Evolutionary conservation across 2,888 invertebrate genomes (phyloP).

Genomic region (Amiota mariae): DNA sequence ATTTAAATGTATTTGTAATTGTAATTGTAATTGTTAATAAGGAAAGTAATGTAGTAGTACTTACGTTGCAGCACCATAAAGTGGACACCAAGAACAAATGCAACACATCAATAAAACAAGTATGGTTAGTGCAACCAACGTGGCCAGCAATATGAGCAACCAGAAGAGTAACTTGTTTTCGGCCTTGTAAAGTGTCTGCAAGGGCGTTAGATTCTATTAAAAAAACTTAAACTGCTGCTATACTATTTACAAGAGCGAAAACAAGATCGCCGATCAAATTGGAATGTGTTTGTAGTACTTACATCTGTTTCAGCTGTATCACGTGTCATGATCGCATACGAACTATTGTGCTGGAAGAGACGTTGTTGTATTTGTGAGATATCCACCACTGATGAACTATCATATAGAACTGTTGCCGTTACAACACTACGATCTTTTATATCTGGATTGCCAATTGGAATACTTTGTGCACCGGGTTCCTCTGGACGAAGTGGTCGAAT

Average conservation of each 20-base stretch:
- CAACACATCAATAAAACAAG: slow-evolving; percentile 85
- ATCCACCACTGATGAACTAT: slow-evolving; percentile 80
- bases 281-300: slow-evolving; percentile 49
- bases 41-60: slow-evolving; percentile 33
- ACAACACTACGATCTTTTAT: slow-evolving; percentile 82
- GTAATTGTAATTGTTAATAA: no score
- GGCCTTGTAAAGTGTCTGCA: slow-evolving; percentile 82
- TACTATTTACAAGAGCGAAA: neutral
- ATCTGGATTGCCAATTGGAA: slow-evolving; percentile 73
- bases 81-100: slow-evolving; percentile 88
- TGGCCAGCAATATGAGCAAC: slow-evolving; percentile 84
- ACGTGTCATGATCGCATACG: slow-evolving; percentile 69
- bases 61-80: slow-evolving; percentile 84
- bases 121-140: slow-evolving; percentile 82
- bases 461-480: slow-evolving; percentile 76
- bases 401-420: slow-evolving; percentile 81
- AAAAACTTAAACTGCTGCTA: slow-evolving; percentile 28
- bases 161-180: slow-evolving; percentile 84
- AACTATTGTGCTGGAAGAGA: slow-evolving; percentile 74
- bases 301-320: slow-evolving; percentile 68
- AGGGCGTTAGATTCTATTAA: slow-evolving; percentile 62
- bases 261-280: no score
- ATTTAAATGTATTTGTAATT: no score
- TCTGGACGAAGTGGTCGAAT: slow-evolving; percentile 80
- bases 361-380: slow-evolving; percentile 82